These are phyloP conservation scores for Dermochelys coriacea DNA, from an alignment of 2,797 vertebrate species.

Conservation along the genomic window DNA sequence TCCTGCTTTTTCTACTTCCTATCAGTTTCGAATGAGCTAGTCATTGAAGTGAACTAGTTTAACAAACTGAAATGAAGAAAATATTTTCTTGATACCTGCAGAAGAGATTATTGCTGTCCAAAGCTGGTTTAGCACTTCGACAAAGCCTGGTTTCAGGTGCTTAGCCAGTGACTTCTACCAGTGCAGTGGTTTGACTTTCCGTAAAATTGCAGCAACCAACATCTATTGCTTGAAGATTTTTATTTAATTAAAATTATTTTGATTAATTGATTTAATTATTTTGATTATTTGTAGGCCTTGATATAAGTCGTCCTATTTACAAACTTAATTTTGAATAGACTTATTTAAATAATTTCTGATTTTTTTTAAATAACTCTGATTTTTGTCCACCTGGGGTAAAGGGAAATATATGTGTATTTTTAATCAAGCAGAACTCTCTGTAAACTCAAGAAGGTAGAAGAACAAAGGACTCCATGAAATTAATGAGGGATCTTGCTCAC, in stretches of 20 bases:
- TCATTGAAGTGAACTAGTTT: not conserved
- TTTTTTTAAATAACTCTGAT: not conserved
- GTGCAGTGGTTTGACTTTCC: not conserved
- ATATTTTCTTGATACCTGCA: not conserved
- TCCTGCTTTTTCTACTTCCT: not conserved
- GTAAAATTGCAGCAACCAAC: not conserved
- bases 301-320: not conserved
- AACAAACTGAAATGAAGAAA: not conserved
- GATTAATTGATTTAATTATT: not conserved
- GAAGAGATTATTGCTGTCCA: not conserved
- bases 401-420: not conserved
- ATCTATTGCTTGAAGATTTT: not conserved
- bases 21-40: not conserved
- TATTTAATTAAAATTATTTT: not conserved
- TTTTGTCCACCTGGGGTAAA: not conserved
- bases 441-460: not conserved
- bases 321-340: not conserved
- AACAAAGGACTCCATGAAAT: not conserved
- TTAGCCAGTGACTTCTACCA: not conserved
- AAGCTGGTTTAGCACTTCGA: not conserved
- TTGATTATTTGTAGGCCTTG: not conserved
- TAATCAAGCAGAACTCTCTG: not conserved
- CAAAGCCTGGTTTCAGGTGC: not conserved
- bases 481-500: not conserved
- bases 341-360: not conserved